phyloP scores from a whole-genome alignment of 1,140 invertebrate genomes.

The Zaprionus davidi region DNA sequence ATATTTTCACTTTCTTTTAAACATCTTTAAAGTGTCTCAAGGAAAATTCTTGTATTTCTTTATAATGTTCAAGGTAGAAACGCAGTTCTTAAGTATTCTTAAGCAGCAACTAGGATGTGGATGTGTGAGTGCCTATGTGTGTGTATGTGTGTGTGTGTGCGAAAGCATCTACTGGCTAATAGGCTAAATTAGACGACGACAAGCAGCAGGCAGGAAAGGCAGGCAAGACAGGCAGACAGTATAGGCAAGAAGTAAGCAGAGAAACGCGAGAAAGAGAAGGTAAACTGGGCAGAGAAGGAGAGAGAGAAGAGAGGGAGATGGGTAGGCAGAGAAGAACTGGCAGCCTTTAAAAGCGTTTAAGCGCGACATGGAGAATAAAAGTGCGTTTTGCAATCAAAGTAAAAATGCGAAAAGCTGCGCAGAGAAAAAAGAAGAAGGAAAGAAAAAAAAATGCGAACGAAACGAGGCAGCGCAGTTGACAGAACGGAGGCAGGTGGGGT shows the following conservation, averaged over 20 bases:
- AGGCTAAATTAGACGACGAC: conserved; percentile 71
- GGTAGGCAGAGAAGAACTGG: neutral
- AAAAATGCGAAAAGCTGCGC: conserved; percentile 59
- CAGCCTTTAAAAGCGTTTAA: conserved; percentile 73
- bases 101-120: conserved; percentile 5
- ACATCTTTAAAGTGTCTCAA: neutral
- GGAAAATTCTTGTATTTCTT: neutral
- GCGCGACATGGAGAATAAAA: conserved; percentile 71
- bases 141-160: conserved; percentile 42
- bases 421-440: conserved; percentile 6
- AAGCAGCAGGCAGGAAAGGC: neutral
- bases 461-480: conserved; percentile 4
- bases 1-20: neutral
- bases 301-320: neutral
- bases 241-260: conserved; percentile 12
- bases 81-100: conserved; percentile 8
- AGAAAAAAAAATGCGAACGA: conserved; percentile 6
- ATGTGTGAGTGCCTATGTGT: conserved; percentile 11
- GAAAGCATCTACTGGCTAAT: conserved; percentile 75
- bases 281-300: neutral
- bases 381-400: conserved; percentile 80
- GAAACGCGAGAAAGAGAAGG: conserved; percentile 10
- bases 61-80: neutral
- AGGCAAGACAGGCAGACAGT: neutral
- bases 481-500: neutral